Evolutionary conservation across 2,888 invertebrate species (phyloP).

Genomic region (Acanthoscelides obtectus): DNA sequence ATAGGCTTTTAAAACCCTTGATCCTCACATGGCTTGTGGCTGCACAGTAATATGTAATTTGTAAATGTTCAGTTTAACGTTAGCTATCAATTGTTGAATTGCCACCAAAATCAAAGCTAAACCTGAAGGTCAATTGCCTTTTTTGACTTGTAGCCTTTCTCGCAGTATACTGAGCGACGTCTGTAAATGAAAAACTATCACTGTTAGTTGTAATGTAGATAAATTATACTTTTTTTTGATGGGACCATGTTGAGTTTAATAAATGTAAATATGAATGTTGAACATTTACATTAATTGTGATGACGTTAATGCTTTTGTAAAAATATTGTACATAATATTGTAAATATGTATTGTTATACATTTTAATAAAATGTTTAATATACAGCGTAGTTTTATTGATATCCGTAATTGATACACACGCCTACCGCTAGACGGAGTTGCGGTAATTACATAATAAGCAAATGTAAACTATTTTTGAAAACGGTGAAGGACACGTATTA

Average conservation of each 20-base stretch:
- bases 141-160: too few relatives aligned
- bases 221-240: not conserved
- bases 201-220: not conserved
- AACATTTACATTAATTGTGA: slow-evolving; percentile 1
- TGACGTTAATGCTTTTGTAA: slow-evolving; percentile 18
- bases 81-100: too few relatives aligned
- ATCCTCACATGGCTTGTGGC: too few relatives aligned
- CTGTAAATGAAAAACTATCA: not conserved
- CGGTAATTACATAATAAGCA: too few relatives aligned
- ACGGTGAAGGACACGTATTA: too few relatives aligned
- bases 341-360: slow-evolving; percentile 20
- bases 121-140: too few relatives aligned
- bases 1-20: too few relatives aligned
- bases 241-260: not conserved
- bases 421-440: too few relatives aligned
- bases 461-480: too few relatives aligned
- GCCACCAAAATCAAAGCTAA: too few relatives aligned
- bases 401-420: not conserved
- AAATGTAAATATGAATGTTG: not conserved
- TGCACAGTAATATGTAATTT: too few relatives aligned
- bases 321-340: slow-evolving; percentile 19
- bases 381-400: not conserved
- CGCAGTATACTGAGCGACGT: not conserved
- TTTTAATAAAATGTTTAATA: slow-evolving; percentile 23
- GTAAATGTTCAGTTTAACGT: too few relatives aligned